Conservation (phyloP, 2,888 invertebrate genomes). For the Cantharis rufa region DNA sequence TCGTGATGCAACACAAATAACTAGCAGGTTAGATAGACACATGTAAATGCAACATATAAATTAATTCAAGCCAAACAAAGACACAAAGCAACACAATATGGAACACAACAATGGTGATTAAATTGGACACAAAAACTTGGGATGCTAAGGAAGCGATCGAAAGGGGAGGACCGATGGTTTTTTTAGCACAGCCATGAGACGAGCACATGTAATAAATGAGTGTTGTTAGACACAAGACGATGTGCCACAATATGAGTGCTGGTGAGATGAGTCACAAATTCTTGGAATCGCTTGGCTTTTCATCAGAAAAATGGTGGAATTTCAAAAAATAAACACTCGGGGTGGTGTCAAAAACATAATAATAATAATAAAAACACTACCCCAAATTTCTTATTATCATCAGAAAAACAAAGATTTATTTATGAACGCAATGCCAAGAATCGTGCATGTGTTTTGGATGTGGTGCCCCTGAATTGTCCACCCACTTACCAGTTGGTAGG, state of each 20-base stretch:
- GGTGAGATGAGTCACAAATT: constrained; percentile 37
- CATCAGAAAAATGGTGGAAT: not conserved
- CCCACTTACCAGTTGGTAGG: constrained; percentile 58
- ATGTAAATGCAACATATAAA: constrained; percentile 30
- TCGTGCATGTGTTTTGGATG: constrained; percentile 31
- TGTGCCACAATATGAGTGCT: constrained; percentile 51
- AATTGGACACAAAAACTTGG: constrained; percentile 26
- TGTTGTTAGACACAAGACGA: constrained; percentile 53
- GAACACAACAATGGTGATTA: constrained; percentile 40
- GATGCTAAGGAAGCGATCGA: constrained; percentile 30
- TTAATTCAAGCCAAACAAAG: constrained; percentile 7
- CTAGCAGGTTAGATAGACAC: constrained; percentile 29
- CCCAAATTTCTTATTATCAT: not conserved
- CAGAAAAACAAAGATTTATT: not conserved
- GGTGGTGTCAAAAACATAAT: not conserved
- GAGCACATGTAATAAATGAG: constrained; percentile 54
- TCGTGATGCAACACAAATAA: constrained; percentile 40
- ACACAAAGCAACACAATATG: constrained; percentile 23
- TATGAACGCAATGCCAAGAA: constrained; percentile 31
- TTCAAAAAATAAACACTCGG: not conserved
- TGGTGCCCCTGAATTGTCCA: constrained; percentile 40
- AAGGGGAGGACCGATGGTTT: constrained; percentile 46
- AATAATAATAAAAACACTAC: not conserved
- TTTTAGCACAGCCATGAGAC: constrained; percentile 56
- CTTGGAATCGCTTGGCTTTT: constrained; percentile 14